Conservation (phyloP, 2,888 invertebrate species). For the Megaustenia siamemsis region DNA sequence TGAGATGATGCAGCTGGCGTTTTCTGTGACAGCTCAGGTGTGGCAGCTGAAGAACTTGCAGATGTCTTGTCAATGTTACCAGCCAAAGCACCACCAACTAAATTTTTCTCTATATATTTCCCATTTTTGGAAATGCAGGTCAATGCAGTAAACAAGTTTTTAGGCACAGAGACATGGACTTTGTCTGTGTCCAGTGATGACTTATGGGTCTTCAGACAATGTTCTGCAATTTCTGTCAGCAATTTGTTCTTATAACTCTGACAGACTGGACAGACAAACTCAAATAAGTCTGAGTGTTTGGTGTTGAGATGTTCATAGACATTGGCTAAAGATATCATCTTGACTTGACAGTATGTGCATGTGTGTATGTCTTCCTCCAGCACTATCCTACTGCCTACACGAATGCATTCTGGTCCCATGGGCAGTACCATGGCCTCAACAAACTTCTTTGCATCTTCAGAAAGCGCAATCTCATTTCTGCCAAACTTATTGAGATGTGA, state of each 20-base stretch:
- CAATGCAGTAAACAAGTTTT: conserved; percentile 60
- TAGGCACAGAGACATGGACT: conserved; percentile 67
- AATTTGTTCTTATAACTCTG: conserved; percentile 66
- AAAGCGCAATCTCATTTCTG: conserved; percentile 71
- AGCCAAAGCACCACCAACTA: neutral
- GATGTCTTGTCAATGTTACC: neutral
- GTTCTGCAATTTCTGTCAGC: conserved; percentile 61
- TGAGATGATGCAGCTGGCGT: neutral
- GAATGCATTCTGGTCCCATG: conserved; percentile 61
- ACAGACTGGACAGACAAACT: conserved; percentile 71
- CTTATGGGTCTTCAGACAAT: conserved; percentile 61
- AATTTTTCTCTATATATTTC: conserved; percentile 49
- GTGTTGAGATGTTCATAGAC: conserved; percentile 70
- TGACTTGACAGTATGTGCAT: conserved; percentile 70
- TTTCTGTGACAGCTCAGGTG: neutral
- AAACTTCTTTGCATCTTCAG: conserved; percentile 69
- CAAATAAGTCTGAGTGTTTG: conserved; percentile 70
- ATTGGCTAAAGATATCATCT: conserved; percentile 68
- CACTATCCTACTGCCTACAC: conserved; percentile 63
- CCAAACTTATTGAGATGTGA: conserved; percentile 68
- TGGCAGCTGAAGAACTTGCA: conserved; percentile 60
- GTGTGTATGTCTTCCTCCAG: conserved; percentile 73
- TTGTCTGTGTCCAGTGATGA: conserved; percentile 60
- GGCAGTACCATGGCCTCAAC: conserved; percentile 65
- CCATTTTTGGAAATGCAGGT: conserved; percentile 58